phyloP scores from a whole-genome alignment of 2,888 invertebrate species.

The Epirrhoe tristata region DNA sequence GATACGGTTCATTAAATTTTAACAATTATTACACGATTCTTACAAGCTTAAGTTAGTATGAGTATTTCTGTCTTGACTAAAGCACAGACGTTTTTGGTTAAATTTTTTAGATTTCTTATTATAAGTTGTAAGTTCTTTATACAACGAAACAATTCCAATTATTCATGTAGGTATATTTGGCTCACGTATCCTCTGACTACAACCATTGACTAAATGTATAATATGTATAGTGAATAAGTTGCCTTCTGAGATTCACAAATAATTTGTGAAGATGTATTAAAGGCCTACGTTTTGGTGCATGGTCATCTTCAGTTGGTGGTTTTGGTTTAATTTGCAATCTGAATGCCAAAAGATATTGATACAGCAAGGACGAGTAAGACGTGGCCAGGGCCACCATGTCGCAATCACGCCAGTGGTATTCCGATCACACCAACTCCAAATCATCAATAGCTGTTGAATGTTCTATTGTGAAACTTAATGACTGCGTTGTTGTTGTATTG shows the following conservation, averaged over 20 bases:
- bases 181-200: no score
- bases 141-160: no score
- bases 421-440: conserved; percentile 66
- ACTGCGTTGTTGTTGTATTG: conserved; percentile 56
- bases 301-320: no score
- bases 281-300: no score
- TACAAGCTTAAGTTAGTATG: not conserved
- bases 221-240: no score
- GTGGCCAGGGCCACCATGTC: conserved; percentile 42
- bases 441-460: conserved; percentile 65
- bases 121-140: no score
- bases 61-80: not conserved
- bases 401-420: conserved; percentile 61
- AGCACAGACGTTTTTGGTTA: not conserved
- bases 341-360: conserved; percentile 8
- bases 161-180: no score
- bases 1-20: conserved; percentile 11
- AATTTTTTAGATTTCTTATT: no score
- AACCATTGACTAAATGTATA: no score
- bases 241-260: no score
- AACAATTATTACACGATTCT: not conserved
- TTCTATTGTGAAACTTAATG: conserved; percentile 75
- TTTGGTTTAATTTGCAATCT: not conserved
- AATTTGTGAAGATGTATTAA: no score
- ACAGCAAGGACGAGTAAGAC: conserved; percentile 15